These are phyloP conservation scores for Lordiphosa stackelbergi DNA, from an alignment of 1,140 invertebrate genomes.

Conservation along the genomic window DNA sequence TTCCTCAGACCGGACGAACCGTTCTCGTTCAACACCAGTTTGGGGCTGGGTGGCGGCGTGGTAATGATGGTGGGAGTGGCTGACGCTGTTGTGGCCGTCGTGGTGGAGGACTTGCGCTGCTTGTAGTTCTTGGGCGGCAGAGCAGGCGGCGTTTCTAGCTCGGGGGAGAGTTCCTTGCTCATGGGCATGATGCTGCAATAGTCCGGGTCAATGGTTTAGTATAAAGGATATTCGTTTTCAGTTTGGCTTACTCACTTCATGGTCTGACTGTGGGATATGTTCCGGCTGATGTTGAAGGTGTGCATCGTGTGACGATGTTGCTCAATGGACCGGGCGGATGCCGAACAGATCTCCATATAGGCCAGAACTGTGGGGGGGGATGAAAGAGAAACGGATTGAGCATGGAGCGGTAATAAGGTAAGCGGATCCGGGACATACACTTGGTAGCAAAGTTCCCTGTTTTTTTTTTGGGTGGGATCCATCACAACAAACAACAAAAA, in stretches of 20 bases:
- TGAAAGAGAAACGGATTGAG: background rate
- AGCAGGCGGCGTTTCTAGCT: conserved; percentile 82
- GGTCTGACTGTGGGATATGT: conserved; percentile 75
- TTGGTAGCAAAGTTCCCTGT: conserved; percentile 4
- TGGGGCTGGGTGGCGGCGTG: conserved; percentile 73
- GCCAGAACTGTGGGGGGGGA: conserved; percentile 88
- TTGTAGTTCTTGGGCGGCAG: conserved; percentile 84
- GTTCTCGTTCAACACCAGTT: conserved; percentile 48
- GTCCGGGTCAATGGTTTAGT: background rate
- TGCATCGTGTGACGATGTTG: conserved; percentile 85
- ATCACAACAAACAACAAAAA: conserved; percentile 44
- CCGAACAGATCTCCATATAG: conserved; percentile 96
- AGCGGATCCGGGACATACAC: conserved; percentile 7
- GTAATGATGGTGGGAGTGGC: conserved; percentile 47
- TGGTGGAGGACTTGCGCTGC: conserved; percentile 47
- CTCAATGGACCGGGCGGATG: conserved; percentile 80
- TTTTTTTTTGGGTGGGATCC: conserved; percentile 14
- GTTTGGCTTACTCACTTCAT: conserved; percentile 62
- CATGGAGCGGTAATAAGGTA: background rate
- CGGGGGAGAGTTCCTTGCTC: conserved; percentile 65
- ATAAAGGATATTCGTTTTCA: too few species aligned
- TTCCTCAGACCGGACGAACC: conserved; percentile 24
- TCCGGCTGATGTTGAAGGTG: conserved; percentile 83
- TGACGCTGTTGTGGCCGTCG: conserved; percentile 1
- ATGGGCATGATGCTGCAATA: conserved; percentile 49